Conservation (phyloP, 2,888 invertebrate genomes). For the Spicauda simplicius region DNA sequence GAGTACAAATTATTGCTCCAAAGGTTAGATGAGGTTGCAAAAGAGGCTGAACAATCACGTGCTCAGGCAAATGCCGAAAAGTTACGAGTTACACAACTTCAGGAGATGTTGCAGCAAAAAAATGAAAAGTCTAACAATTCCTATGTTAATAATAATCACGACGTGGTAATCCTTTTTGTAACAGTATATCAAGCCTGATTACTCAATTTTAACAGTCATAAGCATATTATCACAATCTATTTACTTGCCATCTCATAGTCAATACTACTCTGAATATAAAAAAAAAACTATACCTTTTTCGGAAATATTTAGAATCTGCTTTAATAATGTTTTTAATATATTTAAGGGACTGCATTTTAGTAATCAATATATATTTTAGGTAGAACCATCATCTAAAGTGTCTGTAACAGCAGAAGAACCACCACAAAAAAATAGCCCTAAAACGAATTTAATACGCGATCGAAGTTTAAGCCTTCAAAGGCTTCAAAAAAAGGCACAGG, state of each 20-base stretch:
- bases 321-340: too few relatives aligned
- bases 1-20: slow-evolving; percentile 70
- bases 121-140: slow-evolving; percentile 1
- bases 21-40: slow-evolving; percentile 67
- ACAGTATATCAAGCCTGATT: too few relatives aligned
- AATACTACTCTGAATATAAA: too few relatives aligned
- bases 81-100: slow-evolving; percentile 59
- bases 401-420: neutral
- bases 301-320: too few relatives aligned
- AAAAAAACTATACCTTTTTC: too few relatives aligned
- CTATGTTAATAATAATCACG: neutral
- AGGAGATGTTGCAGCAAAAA: slow-evolving; percentile 60
- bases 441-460: slow-evolving; percentile 42
- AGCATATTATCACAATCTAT: too few relatives aligned
- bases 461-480: slow-evolving; percentile 61
- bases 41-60: slow-evolving; percentile 66
- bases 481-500: slow-evolving; percentile 74
- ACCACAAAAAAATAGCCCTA: neutral
- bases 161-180: neutral
- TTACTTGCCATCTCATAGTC: too few relatives aligned
- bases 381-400: neutral
- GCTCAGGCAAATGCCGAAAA: slow-evolving; percentile 63
- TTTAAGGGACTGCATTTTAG: too few relatives aligned
- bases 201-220: too few relatives aligned
- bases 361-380: slow-evolving; percentile 10